Percentiles rank a stretch among this genome's conserved stretches.
Evolutionary conservation across 30 jellyfish, hydroid and myxozoan genomes (phyloP).

Genomic region (Aurelia aurita): DNA sequence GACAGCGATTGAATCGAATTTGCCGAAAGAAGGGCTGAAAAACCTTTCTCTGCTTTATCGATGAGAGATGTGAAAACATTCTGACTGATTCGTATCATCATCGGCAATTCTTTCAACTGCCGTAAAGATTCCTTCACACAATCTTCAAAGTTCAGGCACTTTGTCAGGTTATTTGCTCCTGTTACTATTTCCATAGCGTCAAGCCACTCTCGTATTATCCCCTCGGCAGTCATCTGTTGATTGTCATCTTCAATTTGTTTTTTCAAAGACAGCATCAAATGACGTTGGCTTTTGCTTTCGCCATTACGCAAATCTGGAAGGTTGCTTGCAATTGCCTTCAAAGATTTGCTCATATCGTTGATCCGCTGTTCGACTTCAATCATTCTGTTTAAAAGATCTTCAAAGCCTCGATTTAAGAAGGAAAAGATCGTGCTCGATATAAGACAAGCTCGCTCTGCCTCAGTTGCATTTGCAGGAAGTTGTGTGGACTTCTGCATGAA

Average conservation of each 20-base stretch:
- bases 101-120: slow-evolving; percentile 60
- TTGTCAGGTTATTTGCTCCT: slow-evolving; percentile 59
- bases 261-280: slow-evolving; percentile 13
- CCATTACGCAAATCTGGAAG: not conserved
- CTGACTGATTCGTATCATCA: not conserved
- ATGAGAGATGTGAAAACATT: not conserved
- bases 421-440: slow-evolving; percentile 31
- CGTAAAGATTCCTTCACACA: slow-evolving; percentile 50
- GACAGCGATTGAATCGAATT: not conserved
- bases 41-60: not conserved
- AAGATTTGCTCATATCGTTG: not conserved
- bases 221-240: not conserved
- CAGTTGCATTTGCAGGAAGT: slow-evolving; percentile 32
- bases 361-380: not conserved
- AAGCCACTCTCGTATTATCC: slow-evolving; percentile 15
- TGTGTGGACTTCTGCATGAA: slow-evolving; percentile 1
- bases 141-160: slow-evolving; percentile 65
- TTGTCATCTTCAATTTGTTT: not conserved
- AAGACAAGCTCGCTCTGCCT: slow-evolving; percentile 53
- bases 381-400: not conserved
- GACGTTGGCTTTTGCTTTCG: slow-evolving; percentile 3
- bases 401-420: not conserved
- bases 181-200: slow-evolving; percentile 62
- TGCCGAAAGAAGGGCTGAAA: not conserved
- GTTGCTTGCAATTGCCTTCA: slow-evolving; percentile 7